Evolutionary conservation across 2,888 invertebrate genomes (phyloP), one percentile per base, ranked within the genome.

Genomic region (Leistus spinibarbis): DNA sequence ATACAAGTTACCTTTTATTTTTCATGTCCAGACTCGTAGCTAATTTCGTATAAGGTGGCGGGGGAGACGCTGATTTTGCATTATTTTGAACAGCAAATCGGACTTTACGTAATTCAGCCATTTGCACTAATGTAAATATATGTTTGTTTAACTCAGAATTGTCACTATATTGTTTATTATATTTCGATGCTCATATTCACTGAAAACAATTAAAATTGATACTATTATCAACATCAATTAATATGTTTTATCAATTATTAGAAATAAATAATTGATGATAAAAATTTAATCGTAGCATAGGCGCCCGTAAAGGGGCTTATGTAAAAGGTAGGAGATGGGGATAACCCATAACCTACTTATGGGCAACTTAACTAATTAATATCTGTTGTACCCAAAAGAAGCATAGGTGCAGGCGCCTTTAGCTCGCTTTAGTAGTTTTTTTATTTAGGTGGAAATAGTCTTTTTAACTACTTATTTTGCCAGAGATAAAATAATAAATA

Each of bases 51-150:
- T 40, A 40, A 40, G 40, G 40, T 7, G 40, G 40, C 7, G 40
- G 40, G 7, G 40, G 40, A 40, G 40, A 40, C 40, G 40, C 7
- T 5, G 40, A 40, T 40, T 40, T 40, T 5, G 7, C 7, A 40
- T 7, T 40, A 40, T 40, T 40, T 7, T 40, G 40, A 40, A 40
- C 5, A 1, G 71, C 64, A 54, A 71, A 71, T 54, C 71, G 71
- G 0, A 63, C 63, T 71, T 71, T 71, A 4, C 64, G 62, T 16
- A 17, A 7, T 10, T 71, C 71, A 9, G 17, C 23, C 71, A 71
- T 71, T 10, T 40, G 7, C 7, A 40, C 24, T n/a, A n/a, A n/a
- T n/a, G n/a, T n/a, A n/a, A n/a, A n/a, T n/a, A n/a, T 24, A 4
- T 24, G 7, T 24, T 24, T 24, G 24, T 40, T 40, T 40, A 5